A percentile compares a stretch with the other conserved stretches of the same genome.
phyloP scores from a whole-genome alignment of 1,140 invertebrate genomes.

The Macrotrachela quadricornifera region DNA sequence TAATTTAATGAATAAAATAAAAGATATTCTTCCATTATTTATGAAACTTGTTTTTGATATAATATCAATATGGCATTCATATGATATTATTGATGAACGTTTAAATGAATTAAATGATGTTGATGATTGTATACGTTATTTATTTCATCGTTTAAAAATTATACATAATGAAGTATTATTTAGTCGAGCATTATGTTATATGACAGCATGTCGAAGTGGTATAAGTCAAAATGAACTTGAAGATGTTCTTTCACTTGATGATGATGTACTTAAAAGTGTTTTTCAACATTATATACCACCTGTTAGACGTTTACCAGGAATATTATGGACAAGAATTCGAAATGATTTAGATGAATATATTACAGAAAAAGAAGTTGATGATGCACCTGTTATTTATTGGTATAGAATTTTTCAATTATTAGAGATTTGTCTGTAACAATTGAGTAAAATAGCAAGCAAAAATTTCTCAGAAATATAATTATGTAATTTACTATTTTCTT shows the following conservation, averaged over 20 bases:
- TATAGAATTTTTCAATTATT: not conserved
- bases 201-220: constrained; percentile 1
- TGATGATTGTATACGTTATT: not conserved
- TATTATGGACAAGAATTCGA: constrained; percentile 44
- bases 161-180: not conserved
- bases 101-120: not conserved
- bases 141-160: not conserved
- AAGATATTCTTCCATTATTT: not conserved
- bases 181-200: not conserved
- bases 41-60: constrained; percentile 5
- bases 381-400: constrained; percentile 12
- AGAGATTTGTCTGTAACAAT: too few relatives aligned
- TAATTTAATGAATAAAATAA: not conserved
- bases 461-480: too few relatives aligned
- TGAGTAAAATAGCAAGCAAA: too few relatives aligned
- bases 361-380: constrained; percentile 37
- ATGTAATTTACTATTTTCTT: too few relatives aligned
- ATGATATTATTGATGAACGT: not conserved
- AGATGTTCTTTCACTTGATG: constrained; percentile 22
- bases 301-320: constrained; percentile 15
- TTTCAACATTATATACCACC: constrained; percentile 11
- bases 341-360: constrained; percentile 43
- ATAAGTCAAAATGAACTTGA: constrained; percentile 21
- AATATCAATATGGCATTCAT: not conserved
- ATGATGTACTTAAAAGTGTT: constrained; percentile 22